phyloP scores from a whole-genome alignment of 2,888 invertebrate species.

The Phyllotreta cruciferae region DNA sequence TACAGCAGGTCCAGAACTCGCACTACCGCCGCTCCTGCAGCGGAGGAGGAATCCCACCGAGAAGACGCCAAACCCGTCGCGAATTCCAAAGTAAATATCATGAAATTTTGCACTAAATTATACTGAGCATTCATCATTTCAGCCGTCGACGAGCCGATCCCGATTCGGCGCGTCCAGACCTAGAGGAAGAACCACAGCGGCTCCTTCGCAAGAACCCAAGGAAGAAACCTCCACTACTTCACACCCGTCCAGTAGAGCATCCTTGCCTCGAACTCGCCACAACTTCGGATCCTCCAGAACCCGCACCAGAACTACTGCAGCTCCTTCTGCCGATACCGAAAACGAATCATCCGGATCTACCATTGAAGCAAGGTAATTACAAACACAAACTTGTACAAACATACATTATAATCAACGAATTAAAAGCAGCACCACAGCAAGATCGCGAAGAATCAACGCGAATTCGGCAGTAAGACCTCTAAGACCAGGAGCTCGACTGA shows the following conservation, averaged over 20 bases:
- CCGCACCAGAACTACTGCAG: conserved; percentile 52
- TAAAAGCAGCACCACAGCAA: conserved; percentile 47
- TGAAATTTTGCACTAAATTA: conserved; percentile 4
- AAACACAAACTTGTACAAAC: not conserved
- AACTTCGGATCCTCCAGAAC: conserved; percentile 51
- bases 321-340: conserved; percentile 51
- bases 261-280: conserved; percentile 63
- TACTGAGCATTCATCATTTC: conserved; percentile 29
- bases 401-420: no score
- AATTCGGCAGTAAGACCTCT: conserved; percentile 64
- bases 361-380: conserved; percentile 28
- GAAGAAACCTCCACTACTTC: conserved; percentile 57
- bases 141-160: conserved; percentile 51
- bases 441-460: conserved; percentile 56
- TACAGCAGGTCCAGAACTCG: conserved; percentile 59
- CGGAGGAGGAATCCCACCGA: conserved; percentile 55
- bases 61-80: conserved; percentile 59
- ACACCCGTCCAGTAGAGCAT: conserved; percentile 49
- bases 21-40: conserved; percentile 54
- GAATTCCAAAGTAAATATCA: conserved; percentile 44
- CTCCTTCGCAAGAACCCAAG: conserved; percentile 58
- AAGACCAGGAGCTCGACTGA: conserved; percentile 72
- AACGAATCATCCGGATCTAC: conserved; percentile 40
- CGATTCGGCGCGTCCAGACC: conserved; percentile 55
- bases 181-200: conserved; percentile 56